Evolutionary conservation across 2,113 vertebrate genomes (phyloP).

Genomic region (Narcine bancroftii): DNA sequence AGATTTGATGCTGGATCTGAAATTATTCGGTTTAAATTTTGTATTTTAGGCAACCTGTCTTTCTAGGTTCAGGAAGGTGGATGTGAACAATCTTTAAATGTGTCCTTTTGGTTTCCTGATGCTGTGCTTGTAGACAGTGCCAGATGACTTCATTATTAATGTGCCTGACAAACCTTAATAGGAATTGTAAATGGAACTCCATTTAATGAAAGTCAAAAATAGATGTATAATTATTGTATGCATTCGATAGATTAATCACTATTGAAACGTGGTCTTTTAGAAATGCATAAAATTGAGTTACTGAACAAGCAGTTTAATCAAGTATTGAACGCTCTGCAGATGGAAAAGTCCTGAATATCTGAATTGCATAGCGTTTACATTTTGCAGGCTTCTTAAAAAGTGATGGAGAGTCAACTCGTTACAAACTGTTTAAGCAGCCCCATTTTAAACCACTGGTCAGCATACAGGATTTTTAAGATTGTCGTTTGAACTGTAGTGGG

Average conservation of each 20-base stretch:
- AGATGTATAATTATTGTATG: background rate
- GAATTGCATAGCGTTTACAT: background rate
- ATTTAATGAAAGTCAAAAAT: background rate
- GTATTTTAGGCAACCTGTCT: conserved; percentile 17
- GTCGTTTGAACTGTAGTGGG: background rate
- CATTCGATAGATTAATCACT: no score
- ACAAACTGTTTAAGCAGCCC: background rate
- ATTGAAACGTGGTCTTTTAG: background rate
- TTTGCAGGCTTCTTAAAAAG: background rate
- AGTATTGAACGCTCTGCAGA: background rate
- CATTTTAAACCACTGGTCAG: background rate
- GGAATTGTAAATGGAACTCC: background rate
- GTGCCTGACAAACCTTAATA: background rate
- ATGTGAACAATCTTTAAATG: background rate
- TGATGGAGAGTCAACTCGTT: background rate
- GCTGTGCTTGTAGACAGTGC: background rate
- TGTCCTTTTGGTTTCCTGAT: background rate
- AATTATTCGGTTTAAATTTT: background rate
- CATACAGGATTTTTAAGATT: background rate
- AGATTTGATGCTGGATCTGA: background rate
- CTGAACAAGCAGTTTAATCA: background rate
- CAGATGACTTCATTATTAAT: background rate
- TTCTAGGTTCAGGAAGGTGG: background rate
- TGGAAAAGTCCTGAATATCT: background rate
- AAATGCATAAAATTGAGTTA: background rate